Conservation (phyloP, 2,113 vertebrate species). For the Chaetops frenatus region DNA sequence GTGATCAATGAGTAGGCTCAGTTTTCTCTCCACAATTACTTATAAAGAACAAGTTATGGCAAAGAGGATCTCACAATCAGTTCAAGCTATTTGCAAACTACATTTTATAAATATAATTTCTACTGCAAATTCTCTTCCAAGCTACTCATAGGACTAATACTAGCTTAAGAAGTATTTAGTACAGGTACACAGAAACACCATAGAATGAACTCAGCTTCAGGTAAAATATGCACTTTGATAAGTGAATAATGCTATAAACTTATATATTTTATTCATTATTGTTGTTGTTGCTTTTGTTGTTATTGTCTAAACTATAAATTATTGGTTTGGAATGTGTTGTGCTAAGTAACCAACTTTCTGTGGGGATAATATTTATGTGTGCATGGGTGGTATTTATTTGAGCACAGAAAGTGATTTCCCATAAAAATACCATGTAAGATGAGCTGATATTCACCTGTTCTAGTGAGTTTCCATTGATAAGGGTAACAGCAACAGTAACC, state of each 20-base stretch:
- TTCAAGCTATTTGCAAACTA: neutral
- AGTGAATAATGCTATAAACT: neutral
- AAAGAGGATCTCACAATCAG: neutral
- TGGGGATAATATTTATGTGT: neutral
- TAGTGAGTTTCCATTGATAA: neutral
- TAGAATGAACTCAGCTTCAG: neutral
- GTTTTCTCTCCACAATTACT: neutral
- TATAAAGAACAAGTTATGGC: neutral
- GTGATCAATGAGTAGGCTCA: neutral
- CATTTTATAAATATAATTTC: neutral
- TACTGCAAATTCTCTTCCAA: neutral
- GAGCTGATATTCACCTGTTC: neutral
- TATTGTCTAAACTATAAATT: neutral
- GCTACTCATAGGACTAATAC: neutral
- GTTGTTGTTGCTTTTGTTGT: neutral
- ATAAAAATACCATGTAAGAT: neutral
- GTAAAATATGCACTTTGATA: neutral
- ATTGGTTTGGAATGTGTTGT: neutral
- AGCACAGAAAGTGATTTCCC: neutral
- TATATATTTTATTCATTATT: neutral
- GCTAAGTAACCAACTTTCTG: neutral
- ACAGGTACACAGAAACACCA: neutral
- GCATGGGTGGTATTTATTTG: neutral
- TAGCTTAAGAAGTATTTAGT: neutral
- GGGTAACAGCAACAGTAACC: neutral